These are phyloP conservation scores for Hyaena hyaena DNA, from an alignment of 2,113 vertebrate species.

Conservation along the genomic window DNA sequence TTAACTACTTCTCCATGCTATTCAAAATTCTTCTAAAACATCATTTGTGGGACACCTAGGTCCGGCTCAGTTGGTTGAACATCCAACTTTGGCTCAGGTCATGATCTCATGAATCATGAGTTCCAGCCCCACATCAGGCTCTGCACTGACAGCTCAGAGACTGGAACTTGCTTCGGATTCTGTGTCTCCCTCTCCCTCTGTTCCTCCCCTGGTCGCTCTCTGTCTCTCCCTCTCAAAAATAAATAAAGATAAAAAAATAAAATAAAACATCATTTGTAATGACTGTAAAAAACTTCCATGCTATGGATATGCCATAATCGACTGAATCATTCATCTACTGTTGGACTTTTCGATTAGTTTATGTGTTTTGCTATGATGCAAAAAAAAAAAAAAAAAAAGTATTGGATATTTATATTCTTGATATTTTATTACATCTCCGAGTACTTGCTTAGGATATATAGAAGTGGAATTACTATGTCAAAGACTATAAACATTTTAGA, in stretches of 20 bases:
- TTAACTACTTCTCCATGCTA: background rate
- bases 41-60: background rate
- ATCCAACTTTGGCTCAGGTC: no score
- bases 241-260: no score
- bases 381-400: background rate
- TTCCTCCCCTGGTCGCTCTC: no score
- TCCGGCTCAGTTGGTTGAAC: no score
- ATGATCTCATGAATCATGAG: no score
- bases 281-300: background rate
- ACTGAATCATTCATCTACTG: background rate
- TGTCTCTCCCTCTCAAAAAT: no score
- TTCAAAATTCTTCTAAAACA: conserved; percentile 23
- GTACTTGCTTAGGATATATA: background rate
- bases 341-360: background rate
- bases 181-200: no score
- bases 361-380: background rate
- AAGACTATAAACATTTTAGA: background rate
- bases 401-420: background rate
- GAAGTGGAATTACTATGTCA: background rate
- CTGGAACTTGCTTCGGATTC: no score
- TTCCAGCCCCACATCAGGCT: no score
- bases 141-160: no score
- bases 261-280: background rate
- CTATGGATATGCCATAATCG: background rate
- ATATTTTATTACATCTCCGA: background rate